Conservation (phyloP, 2,888 invertebrate species). For the Plebejus argus region DNA sequence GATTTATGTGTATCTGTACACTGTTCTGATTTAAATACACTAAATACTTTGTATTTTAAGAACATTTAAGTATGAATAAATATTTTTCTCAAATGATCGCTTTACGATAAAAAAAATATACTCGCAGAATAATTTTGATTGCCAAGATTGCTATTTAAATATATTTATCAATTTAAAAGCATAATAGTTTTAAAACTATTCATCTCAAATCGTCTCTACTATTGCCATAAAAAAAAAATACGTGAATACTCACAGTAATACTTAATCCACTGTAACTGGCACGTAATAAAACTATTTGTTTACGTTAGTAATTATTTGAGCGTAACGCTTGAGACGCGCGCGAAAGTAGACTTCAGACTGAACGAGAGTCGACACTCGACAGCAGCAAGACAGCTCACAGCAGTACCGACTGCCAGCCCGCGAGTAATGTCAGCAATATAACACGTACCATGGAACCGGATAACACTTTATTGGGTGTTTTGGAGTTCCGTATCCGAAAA, state of each 20-base stretch:
- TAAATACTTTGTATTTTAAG: too few relatives aligned
- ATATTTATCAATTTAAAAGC: too few relatives aligned
- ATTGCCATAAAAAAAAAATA: not conserved
- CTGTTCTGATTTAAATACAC: too few relatives aligned
- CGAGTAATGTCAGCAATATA: not conserved
- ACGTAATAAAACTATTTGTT: not conserved
- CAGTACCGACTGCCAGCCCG: not conserved
- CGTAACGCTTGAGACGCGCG: not conserved
- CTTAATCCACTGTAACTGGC: conserved; percentile 1
- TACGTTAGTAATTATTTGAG: not conserved
- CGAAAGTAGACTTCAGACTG: conserved; percentile 3
- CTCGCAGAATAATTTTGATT: too few relatives aligned
- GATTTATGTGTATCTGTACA: too few relatives aligned
- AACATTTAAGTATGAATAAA: too few relatives aligned
- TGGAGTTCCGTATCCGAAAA: not conserved
- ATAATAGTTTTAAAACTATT: too few relatives aligned
- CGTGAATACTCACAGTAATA: not conserved
- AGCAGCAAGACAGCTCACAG: not conserved
- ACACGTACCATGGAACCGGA: not conserved
- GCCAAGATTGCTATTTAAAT: too few relatives aligned
- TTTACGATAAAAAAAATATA: too few relatives aligned
- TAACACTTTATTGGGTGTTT: not conserved
- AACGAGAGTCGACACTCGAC: not conserved
- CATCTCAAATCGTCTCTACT: too few relatives aligned
- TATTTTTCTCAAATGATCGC: too few relatives aligned